Conservation (phyloP, 2,797 vertebrate genomes). For the Crocodylus rhombifer region DNA sequence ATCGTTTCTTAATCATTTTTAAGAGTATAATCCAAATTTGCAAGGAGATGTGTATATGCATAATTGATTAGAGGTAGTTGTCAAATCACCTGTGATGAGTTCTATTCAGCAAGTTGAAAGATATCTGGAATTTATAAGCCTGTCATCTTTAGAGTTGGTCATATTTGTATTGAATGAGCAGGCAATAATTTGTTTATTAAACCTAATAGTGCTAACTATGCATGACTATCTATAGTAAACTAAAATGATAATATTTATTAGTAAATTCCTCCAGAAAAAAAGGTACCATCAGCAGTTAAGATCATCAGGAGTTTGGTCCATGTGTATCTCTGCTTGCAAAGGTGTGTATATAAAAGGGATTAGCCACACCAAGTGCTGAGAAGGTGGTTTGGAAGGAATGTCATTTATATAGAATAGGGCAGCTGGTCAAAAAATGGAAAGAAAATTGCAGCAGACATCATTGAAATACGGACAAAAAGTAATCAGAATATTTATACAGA, state of each 20-base stretch:
- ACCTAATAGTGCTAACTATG: not conserved
- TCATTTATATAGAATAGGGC: not conserved
- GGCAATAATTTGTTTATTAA: not conserved
- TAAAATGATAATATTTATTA: not conserved
- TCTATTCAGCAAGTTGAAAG: not conserved
- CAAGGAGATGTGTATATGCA: not conserved
- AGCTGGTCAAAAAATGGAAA: not conserved
- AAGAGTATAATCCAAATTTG: conserved; percentile 5
- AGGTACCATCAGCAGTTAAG: not conserved
- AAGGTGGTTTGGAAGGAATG: not conserved
- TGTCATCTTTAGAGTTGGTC: not conserved
- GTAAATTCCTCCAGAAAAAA: not conserved
- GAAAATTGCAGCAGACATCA: not conserved
- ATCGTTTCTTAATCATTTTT: conserved; percentile 56
- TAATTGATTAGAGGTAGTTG: not conserved
- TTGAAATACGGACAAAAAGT: not conserved
- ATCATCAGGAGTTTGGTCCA: not conserved
- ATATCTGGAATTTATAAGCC: not conserved
- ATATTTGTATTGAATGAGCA: not conserved
- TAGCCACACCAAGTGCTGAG: not conserved
- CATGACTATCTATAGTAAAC: not conserved
- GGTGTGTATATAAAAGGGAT: not conserved
- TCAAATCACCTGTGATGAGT: accelerated
- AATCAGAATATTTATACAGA: too few relatives aligned
- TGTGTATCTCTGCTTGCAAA: not conserved